A percentile compares a stretch with the other conserved stretches of the same genome.
Evolutionary conservation across 1,140 invertebrate genomes (phyloP).

Genomic region (Andricus grossulariae): DNA sequence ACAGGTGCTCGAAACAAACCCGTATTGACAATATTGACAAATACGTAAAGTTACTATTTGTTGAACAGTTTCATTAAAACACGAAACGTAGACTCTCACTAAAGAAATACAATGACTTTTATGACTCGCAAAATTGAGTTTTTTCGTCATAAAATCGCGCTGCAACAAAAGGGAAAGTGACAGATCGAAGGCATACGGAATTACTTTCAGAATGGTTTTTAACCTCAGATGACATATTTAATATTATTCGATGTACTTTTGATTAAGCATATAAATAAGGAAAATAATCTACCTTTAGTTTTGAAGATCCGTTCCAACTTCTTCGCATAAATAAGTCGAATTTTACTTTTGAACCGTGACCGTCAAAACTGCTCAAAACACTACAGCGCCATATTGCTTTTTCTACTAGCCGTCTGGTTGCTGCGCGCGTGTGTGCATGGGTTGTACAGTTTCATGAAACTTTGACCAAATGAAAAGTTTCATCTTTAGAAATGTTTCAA

Average conservation of each 20-base stretch:
- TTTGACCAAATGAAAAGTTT: too few species aligned
- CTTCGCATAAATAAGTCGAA: neutral
- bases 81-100: neutral
- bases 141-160: constrained; percentile 1
- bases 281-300: neutral
- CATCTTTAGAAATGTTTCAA: too few species aligned
- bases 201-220: neutral
- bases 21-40: constrained; percentile 1
- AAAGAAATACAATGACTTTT: neutral
- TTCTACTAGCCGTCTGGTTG: neutral
- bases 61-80: neutral
- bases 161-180: constrained; percentile 12
- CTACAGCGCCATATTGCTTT: neutral
- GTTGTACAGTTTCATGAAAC: too few species aligned
- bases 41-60: neutral
- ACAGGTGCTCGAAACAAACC: neutral
- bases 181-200: constrained; percentile 5
- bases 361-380: constrained; percentile 23
- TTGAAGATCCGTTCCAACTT: neutral
- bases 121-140: neutral
- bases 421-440: neutral
- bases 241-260: neutral
- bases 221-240: neutral
- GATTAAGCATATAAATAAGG: neutral
- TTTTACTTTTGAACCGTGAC: neutral